These are phyloP conservation scores for Paguma larvata DNA, from an alignment of 2,797 vertebrate species.

Conservation along the genomic window DNA sequence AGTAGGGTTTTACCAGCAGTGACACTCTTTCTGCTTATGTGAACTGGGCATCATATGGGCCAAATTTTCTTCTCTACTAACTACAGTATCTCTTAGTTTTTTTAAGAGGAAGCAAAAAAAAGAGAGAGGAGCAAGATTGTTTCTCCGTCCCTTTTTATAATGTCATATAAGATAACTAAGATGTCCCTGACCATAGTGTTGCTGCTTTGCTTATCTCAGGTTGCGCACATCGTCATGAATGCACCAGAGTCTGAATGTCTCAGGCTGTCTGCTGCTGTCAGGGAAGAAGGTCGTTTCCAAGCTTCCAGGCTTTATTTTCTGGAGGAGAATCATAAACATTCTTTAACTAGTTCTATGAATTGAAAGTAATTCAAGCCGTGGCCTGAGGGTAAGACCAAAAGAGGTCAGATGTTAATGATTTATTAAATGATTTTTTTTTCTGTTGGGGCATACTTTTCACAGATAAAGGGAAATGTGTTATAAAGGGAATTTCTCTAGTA, in stretches of 20 bases:
- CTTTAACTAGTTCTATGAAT: not conserved
- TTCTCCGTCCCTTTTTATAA: not conserved
- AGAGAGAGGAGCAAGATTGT: not conserved
- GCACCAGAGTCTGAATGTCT: not conserved
- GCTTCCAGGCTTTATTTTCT: constrained; percentile 43
- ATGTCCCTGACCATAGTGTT: too few relatives aligned
- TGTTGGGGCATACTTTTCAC: not conserved
- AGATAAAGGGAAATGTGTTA: constrained; percentile 50
- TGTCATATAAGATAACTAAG: not conserved
- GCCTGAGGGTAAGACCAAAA: not conserved
- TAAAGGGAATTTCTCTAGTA: constrained; percentile 68
- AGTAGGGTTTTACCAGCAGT: not conserved
- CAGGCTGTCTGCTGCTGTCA: not conserved
- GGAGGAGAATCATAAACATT: not conserved
- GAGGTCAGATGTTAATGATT: constrained; percentile 61
- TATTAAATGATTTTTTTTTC: constrained; percentile 58
- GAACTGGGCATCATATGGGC: not conserved
- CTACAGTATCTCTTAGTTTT: not conserved
- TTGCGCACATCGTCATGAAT: accelerated
- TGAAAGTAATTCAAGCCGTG: not conserved
- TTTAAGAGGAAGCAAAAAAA: not conserved
- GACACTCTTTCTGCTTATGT: not conserved
- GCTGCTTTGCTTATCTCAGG: too few relatives aligned
- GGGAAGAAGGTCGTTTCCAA: not conserved
- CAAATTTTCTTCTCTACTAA: not conserved